These are phyloP conservation scores for Urocitellus parryii DNA, from an alignment of 2,113 vertebrate species.

Conservation along the genomic window DNA sequence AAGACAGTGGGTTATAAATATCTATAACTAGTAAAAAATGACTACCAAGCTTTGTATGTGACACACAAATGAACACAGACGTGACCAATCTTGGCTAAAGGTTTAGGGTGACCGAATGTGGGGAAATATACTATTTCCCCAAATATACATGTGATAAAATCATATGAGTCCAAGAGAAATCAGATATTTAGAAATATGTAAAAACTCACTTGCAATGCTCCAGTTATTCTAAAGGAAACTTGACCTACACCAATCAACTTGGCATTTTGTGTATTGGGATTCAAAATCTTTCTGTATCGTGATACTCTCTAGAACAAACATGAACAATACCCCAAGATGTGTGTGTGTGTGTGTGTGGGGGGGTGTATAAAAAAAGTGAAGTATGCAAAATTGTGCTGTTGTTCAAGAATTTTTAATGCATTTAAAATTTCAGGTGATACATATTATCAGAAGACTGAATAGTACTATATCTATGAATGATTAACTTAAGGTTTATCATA, in stretches of 20 bases:
- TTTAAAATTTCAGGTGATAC: neutral
- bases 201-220: neutral
- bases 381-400: neutral
- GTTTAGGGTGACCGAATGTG: neutral
- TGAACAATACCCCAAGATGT: neutral
- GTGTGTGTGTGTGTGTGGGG: too few species aligned
- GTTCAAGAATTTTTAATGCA: neutral
- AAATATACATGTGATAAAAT: neutral
- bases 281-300: neutral
- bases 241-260: neutral
- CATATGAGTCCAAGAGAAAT: neutral
- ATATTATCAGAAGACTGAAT: neutral
- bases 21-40: neutral
- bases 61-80: neutral
- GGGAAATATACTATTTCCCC: neutral
- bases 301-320: neutral
- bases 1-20: neutral
- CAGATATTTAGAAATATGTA: neutral
- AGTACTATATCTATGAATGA: neutral
- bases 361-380: neutral
- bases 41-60: neutral
- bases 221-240: neutral
- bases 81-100: neutral
- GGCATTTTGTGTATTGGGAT: neutral
- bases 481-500: neutral